Evolutionary conservation across 2,888 invertebrate genomes (phyloP), one percentile per base, ranked within the genome.

Genomic region (Athalia circularis): DNA sequence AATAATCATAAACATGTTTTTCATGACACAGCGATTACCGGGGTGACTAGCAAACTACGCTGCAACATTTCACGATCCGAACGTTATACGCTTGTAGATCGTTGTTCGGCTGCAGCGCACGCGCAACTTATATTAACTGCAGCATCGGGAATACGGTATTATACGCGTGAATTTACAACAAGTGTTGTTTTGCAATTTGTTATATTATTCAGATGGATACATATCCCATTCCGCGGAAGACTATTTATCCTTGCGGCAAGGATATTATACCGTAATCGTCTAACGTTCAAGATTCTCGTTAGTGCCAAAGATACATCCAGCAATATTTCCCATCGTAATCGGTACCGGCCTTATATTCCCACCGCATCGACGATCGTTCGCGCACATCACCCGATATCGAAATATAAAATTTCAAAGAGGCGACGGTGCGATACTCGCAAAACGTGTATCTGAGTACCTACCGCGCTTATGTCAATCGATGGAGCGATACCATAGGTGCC

Each of bases 1-100:
- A 75, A 75, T 75, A 75, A 75, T 75, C 75, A 75, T 75, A 75
- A 75, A 75, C 75, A 75, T 75, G 75, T 75, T 75, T 75, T 75
- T 75, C 75, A 75, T 75, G 75, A 75, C 75, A 75, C 75, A 75
- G 75, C 75, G 75, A 75, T 75, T 75, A 75, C 75, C 75, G 62
- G 61, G 62, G 75, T 75, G 75, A 75, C 62, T 64, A 75, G 75
- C 75, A 52, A 62, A 11, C 7, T 29, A 2, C 62, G 75, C 75
- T 75, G 75, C 75, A 75, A 75, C 75, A 75, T 75, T 75, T 75
- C 75, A 75, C 75, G 62, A 4, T 62, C 75, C 52, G 29, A 62
- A 75, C 13, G 62, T 47, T 52, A 45, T 50, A 48, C 75, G 48
- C 75, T 52, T 13, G 59, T 13, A 45, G 59, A 59, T n/a, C 15